Evolutionary conservation across 2,888 invertebrate species (phyloP), one percentile per base, ranked within the genome.

Genomic region (Apotomis betuletana): DNA sequence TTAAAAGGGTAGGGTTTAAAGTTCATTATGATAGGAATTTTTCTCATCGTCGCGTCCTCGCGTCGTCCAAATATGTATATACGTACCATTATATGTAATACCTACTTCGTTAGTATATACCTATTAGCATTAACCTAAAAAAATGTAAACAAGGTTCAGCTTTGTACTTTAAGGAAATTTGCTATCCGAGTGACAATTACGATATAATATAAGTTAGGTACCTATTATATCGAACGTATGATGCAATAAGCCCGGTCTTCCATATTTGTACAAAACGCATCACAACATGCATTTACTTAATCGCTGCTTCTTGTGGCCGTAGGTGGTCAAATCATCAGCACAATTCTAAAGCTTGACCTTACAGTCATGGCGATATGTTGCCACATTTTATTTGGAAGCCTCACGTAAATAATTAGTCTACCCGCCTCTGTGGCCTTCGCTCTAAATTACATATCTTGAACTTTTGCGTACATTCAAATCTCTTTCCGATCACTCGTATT

Each of bases 361-460:
- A 57, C 55, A 27, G 27, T 63, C 63, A 52, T 63, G 63, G 55
- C 65, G 36, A 67, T 67, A 59, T 41, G 58, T 72, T 72, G 67
- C 72, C 63, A 68, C 72, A 72, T 67, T 58, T 72, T 72, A 68
- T 72, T 72, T 68, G 57, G 72, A 59, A 72, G 68, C 67, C 62
- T 36, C 63, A 59, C 54, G 69, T 64, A 46, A 70, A 70, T 72
- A 68, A 72, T 72, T 72, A 72, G 58, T 63, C 36, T 72, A 63
- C 72, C 71, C 68, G 67, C 72, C 68, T 61, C 36, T 55, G 44
- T 51, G 72, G 68, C 72, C 72, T 72, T 72, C 72, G 68, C 63
- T 68, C 72, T 72, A 72, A 72, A 72, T 72, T 72, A 68, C 67
- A 59, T 59, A 72, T 70, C 72, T 72, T 72, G 72, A 68, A 72